Evolutionary conservation across 2,113 vertebrate genomes (phyloP), one percentile per base, ranked within the genome.

Genomic region (Arvicanthis niloticus): DNA sequence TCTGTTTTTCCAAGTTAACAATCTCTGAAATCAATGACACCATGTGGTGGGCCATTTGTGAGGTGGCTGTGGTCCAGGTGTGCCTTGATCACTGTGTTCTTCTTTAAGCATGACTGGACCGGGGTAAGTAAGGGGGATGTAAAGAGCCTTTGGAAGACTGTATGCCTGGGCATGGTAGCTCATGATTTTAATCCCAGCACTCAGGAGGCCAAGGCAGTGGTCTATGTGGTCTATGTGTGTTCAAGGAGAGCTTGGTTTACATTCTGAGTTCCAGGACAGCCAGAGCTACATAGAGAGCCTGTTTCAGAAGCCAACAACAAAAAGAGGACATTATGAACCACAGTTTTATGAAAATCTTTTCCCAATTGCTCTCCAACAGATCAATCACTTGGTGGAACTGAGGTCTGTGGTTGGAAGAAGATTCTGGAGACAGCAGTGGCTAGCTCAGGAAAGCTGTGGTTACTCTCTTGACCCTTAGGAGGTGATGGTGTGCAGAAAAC

Each of bases 41-140:
- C 0, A 11, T n/a, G 26, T 22, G 12, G 3, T 10, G 17, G 72
- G 16, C 17, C 10, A 10, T 58, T 26, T 17, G 53, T 37, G 31
- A 29, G 12, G 22, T 5, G 7, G 15, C 7, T 12, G 40, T 19
- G 5, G n/a, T 37, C 34, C 37, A 60, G 1, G 0, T 4, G 24
- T 34, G 16, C 84, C 84, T n/a, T 34, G 15, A 2, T 15, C 22
- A 34, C 4, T 2, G 42, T 26, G 56, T 77, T 48, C 34, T 34
- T 34, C n/a, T 15, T 16, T 29, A 0, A 7, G 31, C 65, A 3
- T 10, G 16, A 34, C 80, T 45, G 1, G 42, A 16, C 56, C 10
- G 13, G 0, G 0, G 4, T 31, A 29, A 45, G 53, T 2, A 56
- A 15, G 60, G 92, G 10, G 31, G 31, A n/a, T 22, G 13, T 24